Evolutionary conservation across 1,140 invertebrate genomes (phyloP), one percentile per base, ranked within the genome.

Genomic region (Drosophila trapezifrons): DNA sequence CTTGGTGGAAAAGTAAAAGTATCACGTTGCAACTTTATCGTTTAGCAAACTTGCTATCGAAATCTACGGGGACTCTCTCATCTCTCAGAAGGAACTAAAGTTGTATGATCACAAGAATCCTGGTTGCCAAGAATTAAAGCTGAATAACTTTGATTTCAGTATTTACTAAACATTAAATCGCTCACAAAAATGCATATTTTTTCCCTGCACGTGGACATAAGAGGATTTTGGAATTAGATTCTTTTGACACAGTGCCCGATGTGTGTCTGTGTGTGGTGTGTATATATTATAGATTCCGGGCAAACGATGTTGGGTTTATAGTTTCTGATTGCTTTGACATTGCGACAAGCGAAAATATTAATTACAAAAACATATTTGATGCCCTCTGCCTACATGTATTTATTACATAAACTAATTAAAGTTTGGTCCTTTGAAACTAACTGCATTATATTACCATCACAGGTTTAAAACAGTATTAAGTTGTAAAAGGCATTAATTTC

Each of bases 11-110:
- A 32, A 55, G 45, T 67, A 52, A 67, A 59, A 63, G 32, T 47
- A 70, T 46, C 42, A 71, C 58, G 38, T 32, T 57, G 66, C 22
- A 38, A 71, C 65, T 71, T 71, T 46, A 52, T 54, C 60, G 47
- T 69, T 64, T 69, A 29, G 35, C 15, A 20, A 47, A 67, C 45
- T 42, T 69, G 37, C 60, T 20, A 37, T 27, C n/a, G 20, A 59
- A 64, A 40, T 64, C 25, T 40, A 18, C 12, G 17, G 22, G 32
- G 17, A 18, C 27, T 38, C 13, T 12, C 22, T 6, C 0, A 38
- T 38, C 13, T 12, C 22, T 6, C 0, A 10, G 0, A 52, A 37
- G 18, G 37, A 52, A 52, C 49, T 20, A 52, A 10, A 40, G 29
- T 10, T 32, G 15, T 5, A 10, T 17, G 25, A 18, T 32, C 27